Evolutionary conservation across 37 sponge, comb jelly and placozoan genomes (phyloP), one percentile per base, ranked within the genome.

Genomic region (Aplysina aerophoba): DNA sequence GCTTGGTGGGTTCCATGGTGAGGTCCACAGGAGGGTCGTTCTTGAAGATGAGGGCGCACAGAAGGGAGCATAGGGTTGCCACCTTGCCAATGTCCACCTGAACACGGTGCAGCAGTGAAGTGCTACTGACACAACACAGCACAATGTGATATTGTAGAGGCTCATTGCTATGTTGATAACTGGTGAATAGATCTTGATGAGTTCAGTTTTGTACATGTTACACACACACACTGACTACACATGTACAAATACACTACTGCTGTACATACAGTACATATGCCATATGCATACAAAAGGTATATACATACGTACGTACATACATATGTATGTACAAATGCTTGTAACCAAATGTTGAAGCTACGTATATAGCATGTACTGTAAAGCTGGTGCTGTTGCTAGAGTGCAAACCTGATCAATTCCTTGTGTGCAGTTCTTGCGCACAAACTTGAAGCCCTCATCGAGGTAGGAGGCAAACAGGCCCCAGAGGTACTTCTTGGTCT

Each of bases 51-150:
- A 96, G 92, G 35, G 95, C 89, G 28, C 85, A 72, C 34, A 98
- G 75, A 15, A 98, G 91, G 22, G 86, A 83, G 57, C 92, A 92
- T 27, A 98, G 81, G 20, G 91, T 89, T 25, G 54, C 68, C 25
- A 94, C 92, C 83, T 92, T 93, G 62, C 86, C 68, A n/a, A 98
- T 83, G 12, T 91, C 93, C 38, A 96, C 97, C 97, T 96, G 82
- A 4, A 71, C 20, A 63, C 11, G 28, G 24, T 66, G 64, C 38
- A 27, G 56, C 1, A 33, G 20, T 59, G 21, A 20, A n/a, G n/a
- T n/a, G n/a, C n/a, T n/a, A n/a, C n/a, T n/a, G n/a, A n/a, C n/a
- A n/a, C n/a, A n/a, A n/a, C n/a, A n/a, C n/a, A n/a, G n/a, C n/a
- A n/a, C n/a, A n/a, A n/a, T n/a, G n/a, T n/a, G n/a, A n/a, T n/a